These are phyloP conservation scores for Myxocyprinus asiaticus DNA, from an alignment of 2,113 vertebrate species.

Conservation along the genomic window DNA sequence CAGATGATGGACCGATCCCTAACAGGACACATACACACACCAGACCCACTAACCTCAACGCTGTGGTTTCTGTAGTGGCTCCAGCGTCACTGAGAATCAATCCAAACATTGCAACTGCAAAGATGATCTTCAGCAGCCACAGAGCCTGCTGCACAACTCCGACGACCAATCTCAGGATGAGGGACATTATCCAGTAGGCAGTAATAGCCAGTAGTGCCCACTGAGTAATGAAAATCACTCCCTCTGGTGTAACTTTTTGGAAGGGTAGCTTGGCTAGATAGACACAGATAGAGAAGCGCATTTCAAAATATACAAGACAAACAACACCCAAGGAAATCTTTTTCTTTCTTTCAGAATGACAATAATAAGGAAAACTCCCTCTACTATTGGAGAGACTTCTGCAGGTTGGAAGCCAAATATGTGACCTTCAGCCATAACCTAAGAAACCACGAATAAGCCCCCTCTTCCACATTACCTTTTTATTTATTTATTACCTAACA, in stretches of 20 bases:
- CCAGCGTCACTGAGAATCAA: conserved; percentile 65
- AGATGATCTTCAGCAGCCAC: conserved; percentile 66
- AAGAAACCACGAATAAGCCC: no score
- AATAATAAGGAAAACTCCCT: no score
- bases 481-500: no score
- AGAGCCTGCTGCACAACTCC: conserved; percentile 59
- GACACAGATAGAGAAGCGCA: neutral
- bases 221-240: conserved; percentile 62
- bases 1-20: conserved; percentile 50
- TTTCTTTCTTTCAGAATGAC: no score
- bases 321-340: no score
- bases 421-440: no score
- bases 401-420: no score
- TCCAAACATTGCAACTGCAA: conserved; percentile 57
- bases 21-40: conserved; percentile 62
- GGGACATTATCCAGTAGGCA: conserved; percentile 69
- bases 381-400: no score
- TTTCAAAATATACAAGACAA: no score
- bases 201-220: conserved; percentile 67
- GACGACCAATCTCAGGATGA: conserved; percentile 57
- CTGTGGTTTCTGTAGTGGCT: conserved; percentile 61
- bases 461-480: no score
- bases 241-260: conserved; percentile 61
- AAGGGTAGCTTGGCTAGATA: conserved; percentile 51
- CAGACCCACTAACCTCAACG: conserved; percentile 60